Percentiles rank a stretch among this genome's conserved stretches.
phyloP scores from a whole-genome alignment of 2,113 vertebrate species.

The Caloenas nicobarica region DNA sequence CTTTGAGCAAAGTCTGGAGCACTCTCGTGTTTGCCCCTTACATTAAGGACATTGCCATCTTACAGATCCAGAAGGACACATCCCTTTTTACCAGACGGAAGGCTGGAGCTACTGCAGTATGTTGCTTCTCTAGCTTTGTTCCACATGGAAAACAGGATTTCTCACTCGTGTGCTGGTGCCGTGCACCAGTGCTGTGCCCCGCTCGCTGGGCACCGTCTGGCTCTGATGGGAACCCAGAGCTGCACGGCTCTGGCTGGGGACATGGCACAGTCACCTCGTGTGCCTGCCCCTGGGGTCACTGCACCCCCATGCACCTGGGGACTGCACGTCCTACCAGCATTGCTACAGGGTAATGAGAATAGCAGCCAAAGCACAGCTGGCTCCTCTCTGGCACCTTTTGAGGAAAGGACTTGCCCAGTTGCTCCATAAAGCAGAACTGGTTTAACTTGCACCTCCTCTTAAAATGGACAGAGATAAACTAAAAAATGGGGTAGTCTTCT shows the following conservation, averaged over 20 bases:
- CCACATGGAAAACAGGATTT: neutral
- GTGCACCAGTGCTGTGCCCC: neutral
- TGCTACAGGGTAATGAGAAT: neutral
- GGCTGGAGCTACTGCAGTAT: neutral
- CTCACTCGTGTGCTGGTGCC: rapidly evolving
- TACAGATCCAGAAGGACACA: neutral
- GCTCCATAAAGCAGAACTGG: neutral
- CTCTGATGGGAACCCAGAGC: neutral
- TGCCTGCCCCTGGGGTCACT: neutral
- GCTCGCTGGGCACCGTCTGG: rapidly evolving
- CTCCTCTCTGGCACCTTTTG: neutral
- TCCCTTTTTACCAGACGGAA: neutral
- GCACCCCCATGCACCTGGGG: neutral
- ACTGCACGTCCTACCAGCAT: neutral
- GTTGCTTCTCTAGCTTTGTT: neutral
- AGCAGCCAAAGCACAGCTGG: neutral
- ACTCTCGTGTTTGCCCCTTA: neutral
- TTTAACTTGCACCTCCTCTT: neutral
- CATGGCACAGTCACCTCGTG: rapidly evolving
- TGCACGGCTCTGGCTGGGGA: neutral
- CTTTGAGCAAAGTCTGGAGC: neutral
- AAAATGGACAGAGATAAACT: neutral
- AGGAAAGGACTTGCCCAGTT: neutral
- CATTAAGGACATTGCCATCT: neutral
- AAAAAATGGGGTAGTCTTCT: neutral